Evolutionary conservation across 2,797 vertebrate genomes (phyloP).

Genomic region (Hylomyscus alleni): DNA sequence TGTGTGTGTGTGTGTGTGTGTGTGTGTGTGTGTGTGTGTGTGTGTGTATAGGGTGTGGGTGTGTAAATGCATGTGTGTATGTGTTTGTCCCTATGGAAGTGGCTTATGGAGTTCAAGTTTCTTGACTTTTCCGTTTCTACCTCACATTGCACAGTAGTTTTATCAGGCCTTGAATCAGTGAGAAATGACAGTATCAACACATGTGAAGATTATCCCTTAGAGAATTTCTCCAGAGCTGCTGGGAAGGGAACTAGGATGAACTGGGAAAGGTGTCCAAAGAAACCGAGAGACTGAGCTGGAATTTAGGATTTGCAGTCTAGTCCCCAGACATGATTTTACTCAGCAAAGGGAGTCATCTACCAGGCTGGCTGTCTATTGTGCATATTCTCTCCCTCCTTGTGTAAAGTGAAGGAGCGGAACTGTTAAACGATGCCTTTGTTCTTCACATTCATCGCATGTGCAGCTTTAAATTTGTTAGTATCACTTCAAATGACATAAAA

Average conservation of each 20-base stretch:
- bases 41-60: not conserved
- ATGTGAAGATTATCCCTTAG: not conserved
- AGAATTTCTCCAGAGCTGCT: not conserved
- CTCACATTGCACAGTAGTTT: not conserved
- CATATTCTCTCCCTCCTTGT: not conserved
- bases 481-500: constrained; percentile 46
- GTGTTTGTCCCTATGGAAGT: not conserved
- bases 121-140: not conserved
- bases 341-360: not conserved
- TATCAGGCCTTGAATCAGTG: not conserved
- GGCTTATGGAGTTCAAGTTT: not conserved
- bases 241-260: not conserved
- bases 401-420: not conserved
- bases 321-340: not conserved
- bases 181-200: not conserved
- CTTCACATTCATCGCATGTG: not conserved
- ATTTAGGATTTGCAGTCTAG: not conserved
- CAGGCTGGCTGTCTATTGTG: not conserved
- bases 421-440: not conserved
- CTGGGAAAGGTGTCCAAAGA: not conserved
- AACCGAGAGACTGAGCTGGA: not conserved
- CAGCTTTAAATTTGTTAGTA: constrained; percentile 5
- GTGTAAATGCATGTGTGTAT: not conserved
- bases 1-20: not conserved
- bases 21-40: not conserved